Evolutionary conservation across 2,888 invertebrate species (phyloP).

Genomic region (Scelioninae gen. 2): DNA sequence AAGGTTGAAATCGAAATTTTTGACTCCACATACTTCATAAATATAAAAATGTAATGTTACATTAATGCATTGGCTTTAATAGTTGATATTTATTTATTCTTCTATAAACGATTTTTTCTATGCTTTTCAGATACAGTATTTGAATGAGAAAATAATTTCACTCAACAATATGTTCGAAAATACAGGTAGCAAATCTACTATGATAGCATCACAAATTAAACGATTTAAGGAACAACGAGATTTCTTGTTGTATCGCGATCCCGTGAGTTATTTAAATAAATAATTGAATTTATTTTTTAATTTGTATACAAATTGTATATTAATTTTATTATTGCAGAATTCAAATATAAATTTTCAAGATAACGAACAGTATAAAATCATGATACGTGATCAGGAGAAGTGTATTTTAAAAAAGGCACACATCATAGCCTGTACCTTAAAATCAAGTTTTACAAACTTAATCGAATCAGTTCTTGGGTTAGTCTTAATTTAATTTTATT

Average conservation of each 20-base stretch:
- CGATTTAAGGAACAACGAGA: not conserved
- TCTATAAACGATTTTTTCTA: no score
- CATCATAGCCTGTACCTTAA: conserved; percentile 82
- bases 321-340: not conserved
- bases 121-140: not conserved
- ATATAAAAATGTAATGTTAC: not conserved
- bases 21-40: no score
- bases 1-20: no score
- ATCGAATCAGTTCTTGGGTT: conserved; percentile 72
- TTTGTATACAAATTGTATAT: no score
- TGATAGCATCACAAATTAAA: not conserved
- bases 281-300: not conserved
- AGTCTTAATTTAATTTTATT: conserved; percentile 5
- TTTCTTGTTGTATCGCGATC: not conserved
- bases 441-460: conserved; percentile 75
- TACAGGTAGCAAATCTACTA: not conserved
- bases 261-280: not conserved
- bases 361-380: conserved; percentile 63
- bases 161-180: not conserved
- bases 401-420: conserved; percentile 78
- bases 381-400: conserved; percentile 63
- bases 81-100: no score
- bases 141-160: not conserved
- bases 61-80: no score
- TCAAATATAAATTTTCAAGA: not conserved